Conservation (phyloP, 2,797 vertebrate species). For the Cuculus canorus region DNA sequence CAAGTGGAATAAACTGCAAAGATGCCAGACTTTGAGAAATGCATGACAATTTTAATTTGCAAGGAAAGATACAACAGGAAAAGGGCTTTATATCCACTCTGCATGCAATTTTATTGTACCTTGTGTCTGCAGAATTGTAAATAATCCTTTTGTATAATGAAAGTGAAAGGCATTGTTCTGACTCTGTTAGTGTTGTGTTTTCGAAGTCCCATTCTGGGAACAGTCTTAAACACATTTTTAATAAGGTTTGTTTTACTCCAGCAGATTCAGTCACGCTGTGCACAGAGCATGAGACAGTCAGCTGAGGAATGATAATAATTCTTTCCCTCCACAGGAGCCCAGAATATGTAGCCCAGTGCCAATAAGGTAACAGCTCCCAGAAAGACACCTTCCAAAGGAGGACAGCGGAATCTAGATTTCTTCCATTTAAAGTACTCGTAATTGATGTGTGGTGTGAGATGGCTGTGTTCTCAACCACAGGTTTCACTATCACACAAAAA, state of each 20-base stretch:
- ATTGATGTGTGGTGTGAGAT: background rate
- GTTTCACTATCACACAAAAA: background rate
- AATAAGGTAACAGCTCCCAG: background rate
- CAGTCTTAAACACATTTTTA: background rate
- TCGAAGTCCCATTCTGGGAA: background rate
- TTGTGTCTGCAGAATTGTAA: background rate
- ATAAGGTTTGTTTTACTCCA: background rate
- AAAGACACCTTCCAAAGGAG: background rate
- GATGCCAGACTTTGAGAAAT: background rate
- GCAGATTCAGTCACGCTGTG: constrained; percentile 9
- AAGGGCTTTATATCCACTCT: background rate
- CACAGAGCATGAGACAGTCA: background rate
- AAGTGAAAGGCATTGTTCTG: rapidly evolving
- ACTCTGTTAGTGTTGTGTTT: background rate
- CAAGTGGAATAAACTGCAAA: background rate
- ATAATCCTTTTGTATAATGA: background rate
- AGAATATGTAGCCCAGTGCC: background rate
- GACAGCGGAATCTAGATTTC: background rate
- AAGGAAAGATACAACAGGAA: background rate
- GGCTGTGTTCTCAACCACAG: background rate
- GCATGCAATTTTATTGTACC: background rate
- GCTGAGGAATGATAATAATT: background rate
- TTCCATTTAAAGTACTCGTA: background rate
- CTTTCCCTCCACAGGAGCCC: background rate
- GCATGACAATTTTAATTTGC: background rate